Conservation (phyloP, 2,797 vertebrate species). For the Coracias cyanogaster region DNA sequence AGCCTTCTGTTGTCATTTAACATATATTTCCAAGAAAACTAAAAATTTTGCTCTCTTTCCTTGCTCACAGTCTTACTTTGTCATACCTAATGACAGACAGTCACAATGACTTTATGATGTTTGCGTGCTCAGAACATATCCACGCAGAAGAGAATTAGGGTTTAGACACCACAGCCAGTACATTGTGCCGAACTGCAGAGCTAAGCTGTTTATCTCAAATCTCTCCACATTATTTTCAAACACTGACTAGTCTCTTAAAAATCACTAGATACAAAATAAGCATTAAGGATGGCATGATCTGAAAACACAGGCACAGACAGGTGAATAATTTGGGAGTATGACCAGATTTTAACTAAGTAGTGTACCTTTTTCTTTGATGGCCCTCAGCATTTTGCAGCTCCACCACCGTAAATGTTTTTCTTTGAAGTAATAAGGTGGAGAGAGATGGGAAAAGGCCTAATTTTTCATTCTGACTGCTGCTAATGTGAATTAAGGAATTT, state of each 20-base stretch:
- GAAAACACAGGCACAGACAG: background rate
- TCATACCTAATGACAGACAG: background rate
- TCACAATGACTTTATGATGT: background rate
- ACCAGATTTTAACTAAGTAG: background rate
- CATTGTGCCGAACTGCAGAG: background rate
- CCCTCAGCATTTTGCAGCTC: background rate
- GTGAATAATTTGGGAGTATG: background rate
- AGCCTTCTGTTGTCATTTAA: background rate
- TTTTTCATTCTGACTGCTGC: background rate
- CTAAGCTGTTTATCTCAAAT: background rate
- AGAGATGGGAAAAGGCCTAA: background rate
- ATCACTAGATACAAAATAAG: background rate
- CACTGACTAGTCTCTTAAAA: background rate
- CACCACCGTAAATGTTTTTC: conserved; percentile 3
- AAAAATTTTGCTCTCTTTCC: background rate
- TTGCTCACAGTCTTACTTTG: background rate
- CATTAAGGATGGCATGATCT: background rate
- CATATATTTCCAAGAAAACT: background rate
- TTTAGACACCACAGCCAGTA: background rate
- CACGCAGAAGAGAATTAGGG: background rate
- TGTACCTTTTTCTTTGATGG: background rate
- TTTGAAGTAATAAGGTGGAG: background rate
- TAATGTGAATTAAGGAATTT: background rate
- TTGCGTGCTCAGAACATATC: background rate
- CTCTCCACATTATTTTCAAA: background rate